Conservation (phyloP, 2,797 vertebrate genomes). For the Octomys mimax region DNA sequence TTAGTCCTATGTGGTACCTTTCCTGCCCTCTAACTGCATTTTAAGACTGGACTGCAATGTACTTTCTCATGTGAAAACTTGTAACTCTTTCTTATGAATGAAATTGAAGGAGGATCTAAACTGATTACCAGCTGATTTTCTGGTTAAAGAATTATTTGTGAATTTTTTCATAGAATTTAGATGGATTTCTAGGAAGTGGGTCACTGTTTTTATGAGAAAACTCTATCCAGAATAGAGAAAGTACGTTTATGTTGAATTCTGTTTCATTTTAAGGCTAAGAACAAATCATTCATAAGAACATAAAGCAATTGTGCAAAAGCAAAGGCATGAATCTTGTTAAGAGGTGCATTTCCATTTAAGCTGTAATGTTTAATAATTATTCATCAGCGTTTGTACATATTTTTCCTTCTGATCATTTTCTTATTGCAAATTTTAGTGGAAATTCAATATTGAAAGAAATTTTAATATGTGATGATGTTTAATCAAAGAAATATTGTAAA, state of each 20-base stretch:
- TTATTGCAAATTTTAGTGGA: constrained; percentile 23
- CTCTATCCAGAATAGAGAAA: constrained; percentile 14
- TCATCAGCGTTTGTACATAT: constrained; percentile 12
- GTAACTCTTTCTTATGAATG: neutral
- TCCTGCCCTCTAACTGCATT: neutral
- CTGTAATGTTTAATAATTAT: constrained; percentile 51
- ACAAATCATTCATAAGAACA: neutral
- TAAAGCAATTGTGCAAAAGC: neutral
- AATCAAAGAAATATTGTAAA: constrained; percentile 2
- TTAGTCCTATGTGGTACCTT: no score
- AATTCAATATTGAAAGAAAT: constrained; percentile 20
- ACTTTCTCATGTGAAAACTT: constrained; percentile 39
- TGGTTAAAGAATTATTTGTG: neutral
- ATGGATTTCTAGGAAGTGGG: neutral
- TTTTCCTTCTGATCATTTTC: constrained; percentile 51
- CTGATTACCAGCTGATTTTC: neutral
- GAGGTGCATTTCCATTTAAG: neutral
- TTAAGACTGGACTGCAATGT: neutral
- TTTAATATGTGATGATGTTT: neutral
- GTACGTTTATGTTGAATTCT: neutral
- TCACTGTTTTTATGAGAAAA: constrained; percentile 49
- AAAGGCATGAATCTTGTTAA: constrained; percentile 13
- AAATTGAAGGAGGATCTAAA: constrained; percentile 34
- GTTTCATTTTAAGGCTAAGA: constrained; percentile 31
- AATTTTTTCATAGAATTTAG: constrained; percentile 36